phyloP scores from a whole-genome alignment of 2,113 vertebrate genomes.

The Mustelus asterias region DNA sequence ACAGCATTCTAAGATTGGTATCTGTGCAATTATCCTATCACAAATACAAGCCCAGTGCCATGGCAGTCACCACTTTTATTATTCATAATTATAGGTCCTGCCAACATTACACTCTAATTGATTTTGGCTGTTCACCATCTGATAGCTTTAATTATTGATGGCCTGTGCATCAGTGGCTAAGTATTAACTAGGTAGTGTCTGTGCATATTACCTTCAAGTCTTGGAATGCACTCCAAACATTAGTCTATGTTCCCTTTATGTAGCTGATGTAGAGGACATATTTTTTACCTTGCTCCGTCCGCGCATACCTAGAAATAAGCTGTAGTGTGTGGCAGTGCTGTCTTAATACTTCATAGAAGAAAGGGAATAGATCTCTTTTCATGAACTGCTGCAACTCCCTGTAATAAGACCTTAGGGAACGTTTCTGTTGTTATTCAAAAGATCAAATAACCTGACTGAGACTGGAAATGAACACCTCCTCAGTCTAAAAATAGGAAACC shows the following conservation, averaged over 20 bases:
- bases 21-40: neutral
- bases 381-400: neutral
- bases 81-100: slow-evolving; percentile 2
- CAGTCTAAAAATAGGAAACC: neutral
- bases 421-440: neutral
- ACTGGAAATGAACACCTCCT: slow-evolving; percentile 1
- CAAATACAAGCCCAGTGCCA: neutral
- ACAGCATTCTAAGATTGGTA: neutral
- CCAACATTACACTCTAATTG: neutral
- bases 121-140: neutral
- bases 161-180: neutral
- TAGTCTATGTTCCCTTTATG: neutral
- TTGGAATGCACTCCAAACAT: neutral
- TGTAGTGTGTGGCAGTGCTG: neutral
- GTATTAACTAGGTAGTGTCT: neutral
- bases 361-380: slow-evolving; percentile 9
- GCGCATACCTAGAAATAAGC: neutral
- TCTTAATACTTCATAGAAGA: neutral
- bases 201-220: neutral
- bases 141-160: slow-evolving; percentile 28
- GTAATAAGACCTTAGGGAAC: neutral
- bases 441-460: neutral
- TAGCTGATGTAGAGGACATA: slow-evolving; percentile 2
- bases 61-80: neutral
- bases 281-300: neutral